phyloP scores from a whole-genome alignment of 1,140 invertebrate genomes.

The Pseudomyrmex gracilis region DNA sequence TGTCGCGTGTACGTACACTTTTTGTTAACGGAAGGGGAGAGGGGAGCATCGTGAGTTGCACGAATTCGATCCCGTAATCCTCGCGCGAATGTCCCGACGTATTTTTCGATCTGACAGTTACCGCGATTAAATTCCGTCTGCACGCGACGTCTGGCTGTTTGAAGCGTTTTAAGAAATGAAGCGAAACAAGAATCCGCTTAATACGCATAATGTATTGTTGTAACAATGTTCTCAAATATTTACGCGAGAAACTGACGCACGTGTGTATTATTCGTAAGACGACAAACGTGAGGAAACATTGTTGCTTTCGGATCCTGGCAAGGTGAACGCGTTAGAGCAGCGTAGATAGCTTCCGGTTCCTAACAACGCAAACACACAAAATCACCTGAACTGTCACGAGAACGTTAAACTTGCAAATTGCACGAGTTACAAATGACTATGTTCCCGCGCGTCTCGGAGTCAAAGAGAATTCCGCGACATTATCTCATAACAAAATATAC shows the following conservation, averaged over 20 bases:
- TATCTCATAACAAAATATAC: neutral
- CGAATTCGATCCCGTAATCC: slow-evolving; percentile 33
- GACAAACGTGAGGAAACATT: slow-evolving; percentile 9
- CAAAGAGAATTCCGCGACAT: neutral
- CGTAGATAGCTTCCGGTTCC: slow-evolving; percentile 15
- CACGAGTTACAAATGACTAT: neutral
- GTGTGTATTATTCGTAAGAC: neutral
- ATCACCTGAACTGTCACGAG: slow-evolving; percentile 7
- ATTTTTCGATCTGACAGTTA: neutral
- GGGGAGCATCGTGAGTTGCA: slow-evolving; percentile 14
- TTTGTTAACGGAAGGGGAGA: neutral
- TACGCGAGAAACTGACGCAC: neutral
- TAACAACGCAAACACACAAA: slow-evolving; percentile 40
- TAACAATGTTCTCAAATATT: neutral
- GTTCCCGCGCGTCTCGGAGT: neutral
- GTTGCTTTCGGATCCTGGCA: neutral
- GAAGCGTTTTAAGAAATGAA: neutral
- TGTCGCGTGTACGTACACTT: neutral
- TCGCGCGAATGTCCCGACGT: neutral
- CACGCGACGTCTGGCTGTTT: neutral
- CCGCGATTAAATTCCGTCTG: neutral
- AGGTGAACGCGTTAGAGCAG: neutral
- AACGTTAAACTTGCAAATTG: slow-evolving; percentile 34
- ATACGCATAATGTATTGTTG: neutral
- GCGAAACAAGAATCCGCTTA: neutral